Evolutionary conservation across 1,140 invertebrate genomes (phyloP).

Genomic region (Bombus sibiricus): DNA sequence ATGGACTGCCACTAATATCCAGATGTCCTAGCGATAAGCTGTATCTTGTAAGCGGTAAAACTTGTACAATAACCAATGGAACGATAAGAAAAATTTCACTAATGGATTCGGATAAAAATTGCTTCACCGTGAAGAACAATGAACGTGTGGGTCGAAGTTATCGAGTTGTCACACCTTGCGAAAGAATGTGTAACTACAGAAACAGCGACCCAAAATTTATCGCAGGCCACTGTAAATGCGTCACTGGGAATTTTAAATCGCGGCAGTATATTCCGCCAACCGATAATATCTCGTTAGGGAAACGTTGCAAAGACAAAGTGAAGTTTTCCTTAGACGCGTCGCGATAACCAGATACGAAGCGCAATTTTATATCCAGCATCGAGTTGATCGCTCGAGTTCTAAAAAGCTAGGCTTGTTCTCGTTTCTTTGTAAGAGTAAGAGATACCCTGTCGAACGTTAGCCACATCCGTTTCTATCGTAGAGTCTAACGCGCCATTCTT

Average conservation of each 20-base stretch:
- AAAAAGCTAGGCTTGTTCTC: slow-evolving; percentile 1
- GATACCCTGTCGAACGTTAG: background rate
- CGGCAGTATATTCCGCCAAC: background rate
- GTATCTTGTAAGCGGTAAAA: background rate
- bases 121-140: slow-evolving; percentile 54
- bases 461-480: background rate
- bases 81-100: slow-evolving; percentile 3
- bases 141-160: slow-evolving; percentile 55
- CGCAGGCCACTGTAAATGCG: background rate
- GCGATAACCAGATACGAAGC: background rate
- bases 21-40: too few relatives aligned
- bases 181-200: slow-evolving; percentile 41
- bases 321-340: background rate
- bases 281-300: background rate
- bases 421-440: background rate
- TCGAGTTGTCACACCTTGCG: slow-evolving; percentile 46
- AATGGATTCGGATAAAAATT: slow-evolving; percentile 55
- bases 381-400: background rate
- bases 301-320: background rate
- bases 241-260: background rate
- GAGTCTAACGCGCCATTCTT: slow-evolving; percentile 1
- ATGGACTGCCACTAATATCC: background rate
- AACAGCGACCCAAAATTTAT: slow-evolving; percentile 32
- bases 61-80: background rate
- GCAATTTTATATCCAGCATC: background rate